A percentile compares a stretch with the other conserved stretches of the same genome.
These are phyloP conservation scores for Rhizoglyphus robini DNA, from an alignment of 1,140 invertebrate species.

Conservation along the genomic window DNA sequence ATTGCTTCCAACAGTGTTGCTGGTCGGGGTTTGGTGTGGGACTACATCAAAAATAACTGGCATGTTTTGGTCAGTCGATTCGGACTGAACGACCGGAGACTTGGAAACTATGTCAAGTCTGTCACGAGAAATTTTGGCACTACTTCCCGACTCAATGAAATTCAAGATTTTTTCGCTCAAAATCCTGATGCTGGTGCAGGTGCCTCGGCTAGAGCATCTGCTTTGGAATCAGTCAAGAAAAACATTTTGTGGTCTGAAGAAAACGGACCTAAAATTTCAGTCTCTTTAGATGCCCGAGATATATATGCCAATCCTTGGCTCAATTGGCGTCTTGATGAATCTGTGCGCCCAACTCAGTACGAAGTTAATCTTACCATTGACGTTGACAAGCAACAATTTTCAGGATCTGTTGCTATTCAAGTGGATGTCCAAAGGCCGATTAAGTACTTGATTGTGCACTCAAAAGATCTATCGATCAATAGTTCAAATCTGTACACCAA, in stretches of 20 bases:
- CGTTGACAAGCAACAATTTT: conserved; percentile 61
- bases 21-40: conserved; percentile 55
- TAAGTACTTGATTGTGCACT: conserved; percentile 52
- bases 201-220: conserved; percentile 48
- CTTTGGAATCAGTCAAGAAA: conserved; percentile 56
- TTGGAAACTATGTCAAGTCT: conserved; percentile 54
- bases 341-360: conserved; percentile 65
- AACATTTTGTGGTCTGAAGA: conserved; percentile 60
- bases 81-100: conserved; percentile 60
- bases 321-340: conserved; percentile 49
- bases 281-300: conserved; percentile 25
- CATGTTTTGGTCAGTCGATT: conserved; percentile 44
- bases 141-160: conserved; percentile 52
- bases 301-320: conserved; percentile 21
- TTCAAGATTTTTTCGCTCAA: conserved; percentile 57
- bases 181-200: conserved; percentile 77
- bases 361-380: conserved; percentile 61
- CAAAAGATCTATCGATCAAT: conserved; percentile 26
- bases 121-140: conserved; percentile 54
- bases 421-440: conserved; percentile 44
- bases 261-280: conserved; percentile 26
- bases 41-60: conserved; percentile 61
- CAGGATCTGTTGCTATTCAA: conserved; percentile 60
- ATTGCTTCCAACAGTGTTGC: conserved; percentile 50
- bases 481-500: conserved; percentile 1